These are phyloP conservation scores for Diplazon laetatorius DNA, from an alignment of 2,888 invertebrate genomes.

Conservation along the genomic window DNA sequence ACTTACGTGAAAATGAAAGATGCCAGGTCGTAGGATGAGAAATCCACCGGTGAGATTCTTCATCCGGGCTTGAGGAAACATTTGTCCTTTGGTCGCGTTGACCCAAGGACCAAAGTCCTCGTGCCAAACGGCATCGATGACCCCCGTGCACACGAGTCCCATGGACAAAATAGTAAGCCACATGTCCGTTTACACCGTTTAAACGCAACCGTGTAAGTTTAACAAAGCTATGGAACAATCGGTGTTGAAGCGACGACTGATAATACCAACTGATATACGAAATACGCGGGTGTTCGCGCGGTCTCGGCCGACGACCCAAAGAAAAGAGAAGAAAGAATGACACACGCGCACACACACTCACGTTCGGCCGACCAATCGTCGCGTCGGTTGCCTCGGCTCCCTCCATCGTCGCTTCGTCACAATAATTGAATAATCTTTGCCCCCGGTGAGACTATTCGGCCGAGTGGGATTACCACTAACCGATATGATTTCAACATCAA, in stretches of 20 bases:
- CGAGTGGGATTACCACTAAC: too few relatives aligned
- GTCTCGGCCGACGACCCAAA: not conserved
- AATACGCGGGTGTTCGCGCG: not conserved
- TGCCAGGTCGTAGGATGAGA: conserved; percentile 82
- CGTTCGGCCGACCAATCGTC: too few relatives aligned
- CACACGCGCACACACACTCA: too few relatives aligned
- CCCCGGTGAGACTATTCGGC: too few relatives aligned
- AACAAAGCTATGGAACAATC: not conserved
- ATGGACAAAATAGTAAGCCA: not conserved
- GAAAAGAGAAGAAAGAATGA: too few relatives aligned
- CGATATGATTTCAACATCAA: too few relatives aligned
- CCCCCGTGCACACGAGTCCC: conserved; percentile 3
- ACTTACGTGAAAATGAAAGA: conserved; percentile 82
- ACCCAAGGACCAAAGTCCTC: conserved; percentile 83
- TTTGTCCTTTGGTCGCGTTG: conserved; percentile 85
- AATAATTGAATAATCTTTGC: not conserved
- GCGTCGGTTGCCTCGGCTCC: too few relatives aligned
- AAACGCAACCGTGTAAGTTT: not conserved
- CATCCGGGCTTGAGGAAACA: conserved; percentile 87
- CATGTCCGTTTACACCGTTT: not conserved
- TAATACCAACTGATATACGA: not conserved
- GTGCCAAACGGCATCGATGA: conserved; percentile 64
- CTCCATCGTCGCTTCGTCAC: too few relatives aligned
- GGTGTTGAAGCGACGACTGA: not conserved
- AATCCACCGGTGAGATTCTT: conserved; percentile 78